These are phyloP conservation scores for Hypomecis punctinalis DNA, from an alignment of 2,888 invertebrate species.

Conservation along the genomic window DNA sequence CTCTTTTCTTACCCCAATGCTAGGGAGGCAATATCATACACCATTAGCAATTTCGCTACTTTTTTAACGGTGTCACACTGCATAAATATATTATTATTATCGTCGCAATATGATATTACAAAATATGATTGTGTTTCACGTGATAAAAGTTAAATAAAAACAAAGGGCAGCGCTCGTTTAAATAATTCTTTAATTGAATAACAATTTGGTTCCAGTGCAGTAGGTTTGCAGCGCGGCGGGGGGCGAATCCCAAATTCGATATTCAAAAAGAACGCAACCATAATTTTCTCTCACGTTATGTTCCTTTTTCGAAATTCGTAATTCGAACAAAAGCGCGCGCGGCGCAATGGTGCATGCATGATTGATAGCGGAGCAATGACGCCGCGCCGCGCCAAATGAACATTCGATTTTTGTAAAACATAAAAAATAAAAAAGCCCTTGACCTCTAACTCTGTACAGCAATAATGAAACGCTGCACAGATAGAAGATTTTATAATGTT, in stretches of 20 bases:
- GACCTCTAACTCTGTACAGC: slow-evolving; percentile 67
- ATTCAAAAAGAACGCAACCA: slow-evolving; percentile 75
- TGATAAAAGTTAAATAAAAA: slow-evolving; percentile 18
- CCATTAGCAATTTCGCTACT: slow-evolving; percentile 85
- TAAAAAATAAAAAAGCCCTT: slow-evolving; percentile 70
- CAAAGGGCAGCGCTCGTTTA: slow-evolving; percentile 27
- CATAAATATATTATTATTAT: slow-evolving; percentile 64
- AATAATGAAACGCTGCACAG: slow-evolving; percentile 9
- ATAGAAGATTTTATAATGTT: not conserved
- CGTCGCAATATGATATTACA: slow-evolving; percentile 20
- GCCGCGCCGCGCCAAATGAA: slow-evolving; percentile 65
- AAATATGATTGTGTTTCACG: slow-evolving; percentile 17
- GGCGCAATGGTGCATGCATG: slow-evolving; percentile 83
- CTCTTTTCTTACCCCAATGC: slow-evolving; percentile 78
- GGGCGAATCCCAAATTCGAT: slow-evolving; percentile 62
- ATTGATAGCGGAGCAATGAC: slow-evolving; percentile 81
- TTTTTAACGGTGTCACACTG: slow-evolving; percentile 84
- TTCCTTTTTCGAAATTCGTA: slow-evolving; percentile 82
- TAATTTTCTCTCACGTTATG: slow-evolving; percentile 73
- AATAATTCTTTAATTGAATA: slow-evolving; percentile 65
- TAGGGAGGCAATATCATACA: slow-evolving; percentile 86
- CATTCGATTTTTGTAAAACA: slow-evolving; percentile 65
- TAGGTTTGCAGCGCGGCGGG: slow-evolving; percentile 59
- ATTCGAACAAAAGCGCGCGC: slow-evolving; percentile 81
- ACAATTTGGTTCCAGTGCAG: slow-evolving; percentile 63